Evolutionary conservation across 1,140 invertebrate species (phyloP), one percentile per base, ranked within the genome.

Genomic region (Panulirus ornatus): DNA sequence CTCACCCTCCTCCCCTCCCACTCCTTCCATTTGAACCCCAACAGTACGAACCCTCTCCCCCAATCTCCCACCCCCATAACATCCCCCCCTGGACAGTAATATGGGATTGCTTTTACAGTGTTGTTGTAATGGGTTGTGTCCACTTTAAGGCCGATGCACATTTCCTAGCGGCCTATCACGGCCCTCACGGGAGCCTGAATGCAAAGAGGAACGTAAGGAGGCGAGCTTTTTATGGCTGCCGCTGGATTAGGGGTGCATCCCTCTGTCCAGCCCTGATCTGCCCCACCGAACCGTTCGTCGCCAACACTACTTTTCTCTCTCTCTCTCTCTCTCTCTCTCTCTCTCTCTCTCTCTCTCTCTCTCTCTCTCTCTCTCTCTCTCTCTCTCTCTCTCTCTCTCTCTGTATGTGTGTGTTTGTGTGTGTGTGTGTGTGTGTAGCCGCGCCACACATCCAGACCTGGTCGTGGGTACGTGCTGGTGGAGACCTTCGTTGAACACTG

Each of bases 131-230:
- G 79, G 87, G 66, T 89, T 89, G 87, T 89, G 87, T 89, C 87
- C 87, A 89, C 87, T 89, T 89, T 89, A 89, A 89, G 83, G 79
- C 87, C 87, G 87, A 89, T 89, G 87, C 87, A 89, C 87, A 89
- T 89, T 89, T 89, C 58, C 87, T 89, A 89, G 87, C 87, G 87
- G 42, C 63, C 87, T 73, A 82, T 82, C 79, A 89, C 87, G 87
- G 40, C 66, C 19, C 87, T 79, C 87, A 2, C 5, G 87, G 66
- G 87, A 83, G 30, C 14, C 70, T 22, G 78, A 73, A 89, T 89
- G 87, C 87, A 89, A 89, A 89, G 87, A 89, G 79, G 38, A 36
- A 84, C 87, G 70, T 89, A 89, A 89, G 81, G 87, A 83, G 81
- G 44, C 27, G 70, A 81, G 78, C 36, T 89, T 89, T 89, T 89